These are phyloP conservation scores for Pangasius mekongensis DNA, from an alignment of 2,797 vertebrate species.

Conservation along the genomic window DNA sequence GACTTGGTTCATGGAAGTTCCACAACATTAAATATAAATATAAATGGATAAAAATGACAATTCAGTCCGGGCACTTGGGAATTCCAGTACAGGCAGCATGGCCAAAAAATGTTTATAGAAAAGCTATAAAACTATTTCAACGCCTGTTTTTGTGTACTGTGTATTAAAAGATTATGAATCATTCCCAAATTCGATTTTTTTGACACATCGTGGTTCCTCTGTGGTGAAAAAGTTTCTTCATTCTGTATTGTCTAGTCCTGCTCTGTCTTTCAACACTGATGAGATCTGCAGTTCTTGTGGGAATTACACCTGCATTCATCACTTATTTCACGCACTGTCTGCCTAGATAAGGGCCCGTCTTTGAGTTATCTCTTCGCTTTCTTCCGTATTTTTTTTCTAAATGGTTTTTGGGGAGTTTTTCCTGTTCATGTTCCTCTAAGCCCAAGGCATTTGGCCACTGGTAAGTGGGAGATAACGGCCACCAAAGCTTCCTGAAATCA, in stretches of 20 bases:
- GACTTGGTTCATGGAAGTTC: not conserved
- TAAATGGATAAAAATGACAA: not conserved
- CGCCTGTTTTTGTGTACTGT: not conserved
- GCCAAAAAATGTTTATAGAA: not conserved
- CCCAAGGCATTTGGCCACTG: not conserved
- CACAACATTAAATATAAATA: not conserved
- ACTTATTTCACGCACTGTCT: not conserved
- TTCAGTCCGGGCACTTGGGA: not conserved
- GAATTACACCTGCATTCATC: not conserved
- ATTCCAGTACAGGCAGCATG: not conserved
- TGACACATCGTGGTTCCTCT: not conserved
- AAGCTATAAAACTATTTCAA: not conserved
- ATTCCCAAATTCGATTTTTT: not conserved
- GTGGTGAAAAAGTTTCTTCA: not conserved
- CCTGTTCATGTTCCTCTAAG: not conserved
- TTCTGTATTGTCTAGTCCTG: not conserved
- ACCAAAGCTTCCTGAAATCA: not conserved
- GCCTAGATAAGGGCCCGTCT: not conserved
- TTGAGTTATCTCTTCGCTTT: not conserved
- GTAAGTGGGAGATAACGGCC: not conserved
- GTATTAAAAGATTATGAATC: not conserved
- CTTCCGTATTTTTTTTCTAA: not conserved
- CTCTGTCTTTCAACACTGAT: not conserved
- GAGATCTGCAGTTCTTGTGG: not conserved
- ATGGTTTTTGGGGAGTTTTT: not conserved